Evolutionary conservation across 2,888 invertebrate genomes (phyloP).

Genomic region (Apoderus coryli): DNA sequence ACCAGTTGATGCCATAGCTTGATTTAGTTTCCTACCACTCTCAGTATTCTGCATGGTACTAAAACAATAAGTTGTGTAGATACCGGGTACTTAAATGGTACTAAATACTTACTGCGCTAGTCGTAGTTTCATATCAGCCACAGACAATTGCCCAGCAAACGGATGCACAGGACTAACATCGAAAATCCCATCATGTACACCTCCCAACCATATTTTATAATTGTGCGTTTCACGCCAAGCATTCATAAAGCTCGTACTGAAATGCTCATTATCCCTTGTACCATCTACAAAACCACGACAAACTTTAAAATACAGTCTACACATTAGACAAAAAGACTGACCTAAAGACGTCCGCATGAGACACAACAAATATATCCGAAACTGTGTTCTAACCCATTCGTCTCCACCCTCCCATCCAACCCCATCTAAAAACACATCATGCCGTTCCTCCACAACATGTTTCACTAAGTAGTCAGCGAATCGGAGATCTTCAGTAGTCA

Average conservation of each 20-base stretch:
- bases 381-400: conserved; percentile 92
- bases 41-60: conserved; percentile 93
- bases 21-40: conserved; percentile 82
- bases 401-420: conserved; percentile 88
- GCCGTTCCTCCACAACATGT: conserved; percentile 46
- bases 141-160: conserved; percentile 85
- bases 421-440: conserved; percentile 56
- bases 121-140: conserved; percentile 85
- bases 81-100: too few relatives aligned
- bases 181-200: conserved; percentile 50
- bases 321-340: conserved; percentile 25
- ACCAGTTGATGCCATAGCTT: conserved; percentile 83
- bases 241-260: conserved; percentile 67
- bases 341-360: conserved; percentile 64
- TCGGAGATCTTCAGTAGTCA: conserved; percentile 88
- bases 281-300: conserved; percentile 45
- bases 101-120: conserved; percentile 84
- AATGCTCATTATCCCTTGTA: conserved; percentile 72
- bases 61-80: too few relatives aligned
- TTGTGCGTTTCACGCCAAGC: conserved; percentile 83
- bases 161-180: conserved; percentile 74
- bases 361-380: conserved; percentile 72
- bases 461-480: conserved; percentile 89
- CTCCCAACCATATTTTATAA: conserved; percentile 69
- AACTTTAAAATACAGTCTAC: conserved; percentile 5